Conservation (phyloP, 2,113 vertebrate genomes). For the Alouatta palliata region DNA sequence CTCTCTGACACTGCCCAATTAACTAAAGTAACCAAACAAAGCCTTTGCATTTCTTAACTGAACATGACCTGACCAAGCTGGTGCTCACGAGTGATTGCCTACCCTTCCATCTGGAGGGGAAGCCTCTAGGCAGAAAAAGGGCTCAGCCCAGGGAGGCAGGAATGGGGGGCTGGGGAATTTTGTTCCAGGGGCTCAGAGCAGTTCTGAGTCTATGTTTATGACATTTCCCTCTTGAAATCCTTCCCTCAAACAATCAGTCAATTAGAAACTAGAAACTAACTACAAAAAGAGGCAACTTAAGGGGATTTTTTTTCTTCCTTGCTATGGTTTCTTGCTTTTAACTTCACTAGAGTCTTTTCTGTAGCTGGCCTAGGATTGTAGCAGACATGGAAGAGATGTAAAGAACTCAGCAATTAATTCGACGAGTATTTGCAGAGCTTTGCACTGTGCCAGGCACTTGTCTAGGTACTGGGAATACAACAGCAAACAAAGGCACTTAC, state of each 20-base stretch:
- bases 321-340: background rate
- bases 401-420: background rate
- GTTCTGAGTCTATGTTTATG: background rate
- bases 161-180: too few relatives aligned
- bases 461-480: background rate
- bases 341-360: background rate
- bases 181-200: background rate
- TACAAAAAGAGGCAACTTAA: background rate
- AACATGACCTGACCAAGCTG: background rate
- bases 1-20: background rate
- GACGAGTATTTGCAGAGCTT: background rate
- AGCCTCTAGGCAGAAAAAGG: background rate
- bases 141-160: background rate
- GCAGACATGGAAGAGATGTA: background rate
- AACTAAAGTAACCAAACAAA: background rate
- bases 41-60: background rate
- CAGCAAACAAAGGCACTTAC: background rate
- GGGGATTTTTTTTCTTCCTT: background rate
- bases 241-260: background rate
- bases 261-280: slow-evolving; percentile 32
- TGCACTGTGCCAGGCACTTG: background rate
- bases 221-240: background rate
- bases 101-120: background rate
- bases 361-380: background rate
- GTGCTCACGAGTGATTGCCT: background rate